Percentiles rank a stretch among this genome's conserved stretches.
These are phyloP conservation scores for Mylabris sibirica DNA, from an alignment of 2,888 invertebrate genomes.

Conservation along the genomic window DNA sequence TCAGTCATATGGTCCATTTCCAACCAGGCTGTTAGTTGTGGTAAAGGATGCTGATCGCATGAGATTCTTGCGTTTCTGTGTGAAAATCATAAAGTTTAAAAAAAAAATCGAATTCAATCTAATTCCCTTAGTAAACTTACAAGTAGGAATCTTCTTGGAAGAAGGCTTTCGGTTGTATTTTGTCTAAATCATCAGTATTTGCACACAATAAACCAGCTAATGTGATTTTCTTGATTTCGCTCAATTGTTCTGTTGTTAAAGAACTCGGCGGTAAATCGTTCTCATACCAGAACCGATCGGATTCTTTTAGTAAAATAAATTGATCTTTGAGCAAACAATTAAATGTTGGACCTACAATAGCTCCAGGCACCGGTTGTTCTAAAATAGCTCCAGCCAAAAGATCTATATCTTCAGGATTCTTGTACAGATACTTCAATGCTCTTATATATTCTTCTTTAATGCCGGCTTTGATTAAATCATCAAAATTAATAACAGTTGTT, in stretches of 20 bases:
- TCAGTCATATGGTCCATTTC: conserved; percentile 72
- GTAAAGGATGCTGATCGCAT: conserved; percentile 74
- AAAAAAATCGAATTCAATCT: not conserved
- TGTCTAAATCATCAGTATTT: conserved; percentile 72
- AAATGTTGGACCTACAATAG: conserved; percentile 86
- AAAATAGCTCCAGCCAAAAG: conserved; percentile 83
- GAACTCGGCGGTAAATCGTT: conserved; percentile 91
- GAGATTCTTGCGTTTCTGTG: conserved; percentile 75
- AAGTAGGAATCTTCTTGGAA: conserved; percentile 85
- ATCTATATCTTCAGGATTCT: conserved; percentile 80
- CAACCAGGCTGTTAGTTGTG: conserved; percentile 77
- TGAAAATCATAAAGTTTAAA: not conserved
- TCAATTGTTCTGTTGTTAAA: conserved; percentile 77
- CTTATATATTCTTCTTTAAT: conserved; percentile 68
- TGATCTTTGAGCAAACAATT: conserved; percentile 86
- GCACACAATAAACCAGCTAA: conserved; percentile 82
- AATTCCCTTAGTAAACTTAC: conserved; percentile 71
- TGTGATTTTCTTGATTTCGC: conserved; percentile 81
- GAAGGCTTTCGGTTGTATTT: conserved; percentile 86
- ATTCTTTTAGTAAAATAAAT: conserved; percentile 81
- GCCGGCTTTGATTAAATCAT: conserved; percentile 67
- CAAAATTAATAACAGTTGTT: conserved; percentile 58
- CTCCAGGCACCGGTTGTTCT: conserved; percentile 80
- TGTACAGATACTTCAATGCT: conserved; percentile 73
- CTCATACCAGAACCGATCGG: conserved; percentile 96